Base-by-base conservation (phyloP, 2,797 vertebrate genomes). In the Lophius americanus region DNA sequence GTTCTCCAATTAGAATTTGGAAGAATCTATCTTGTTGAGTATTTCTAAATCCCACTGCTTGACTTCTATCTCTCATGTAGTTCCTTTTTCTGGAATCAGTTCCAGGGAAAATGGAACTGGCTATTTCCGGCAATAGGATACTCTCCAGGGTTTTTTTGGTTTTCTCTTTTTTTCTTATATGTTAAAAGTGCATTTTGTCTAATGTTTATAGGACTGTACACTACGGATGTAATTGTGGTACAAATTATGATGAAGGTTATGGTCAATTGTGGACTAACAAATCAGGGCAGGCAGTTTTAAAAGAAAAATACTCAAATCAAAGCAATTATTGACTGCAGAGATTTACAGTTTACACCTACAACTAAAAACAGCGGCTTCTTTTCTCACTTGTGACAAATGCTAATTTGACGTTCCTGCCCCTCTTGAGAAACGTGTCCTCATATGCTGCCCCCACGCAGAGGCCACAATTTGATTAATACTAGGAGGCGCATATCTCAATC, bases 1-100 rank as follows among this genome's bases (percentile, higher is more conserved):
- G 96, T 96, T 96, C 94, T 95, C 95, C 97, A 98, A 98, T 98
- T 98, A 97, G 95, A 96, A 96, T 96, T 95, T 94, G 92, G 94
- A 95, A 95, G 95, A 95, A 95, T 96, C 95, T 95, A 94, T 95
- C 95, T 95, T 95, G 94, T 95, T 96, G 94, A 91, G 92, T 92
- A 89, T 93, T 23, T 95, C 87, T 68, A 88, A 94, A 94, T 96
- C 93, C 93, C 93, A 92, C 86, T 90, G 92, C 93, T 93, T 95
- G 92, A 92, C 94, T 96, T 89, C 88, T 87, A 90, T 88, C 85
- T 89, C 86, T 91, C 87, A 85, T 89, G 87, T 90, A 89, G 87
- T 87, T 89, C 85, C 84, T 91, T 93, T 23, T 92, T 90, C 89
- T 90, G 93, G 95, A 96, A 93, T 97, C 93, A 75, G 94, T 97